Base-by-base conservation (phyloP, 2,888 invertebrate genomes). In the Chalcosyrphus nemorum region DNA sequence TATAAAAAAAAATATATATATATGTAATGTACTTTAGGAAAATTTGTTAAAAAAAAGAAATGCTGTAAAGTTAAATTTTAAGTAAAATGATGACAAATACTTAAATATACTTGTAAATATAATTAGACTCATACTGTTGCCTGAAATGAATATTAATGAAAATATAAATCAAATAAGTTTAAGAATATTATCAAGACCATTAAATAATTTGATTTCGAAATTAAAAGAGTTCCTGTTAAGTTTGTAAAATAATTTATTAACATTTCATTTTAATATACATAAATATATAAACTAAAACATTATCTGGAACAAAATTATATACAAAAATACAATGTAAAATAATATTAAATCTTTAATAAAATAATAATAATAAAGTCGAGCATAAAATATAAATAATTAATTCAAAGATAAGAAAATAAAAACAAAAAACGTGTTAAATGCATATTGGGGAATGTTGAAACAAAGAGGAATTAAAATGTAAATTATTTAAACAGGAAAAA, bases 111-210 rank as follows among this genome's bases (percentile, higher is more conserved):
- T 63, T 82, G 82, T 82, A 82, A 72, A 82, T 78, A 82, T 6
- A 66, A 66, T 50, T 72, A 78, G 66, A 74, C 54, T 82, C 72
- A 72, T 78, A 78, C 59, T 78, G 82, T 82, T 82, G 82, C 82
- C 82, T 82, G 72, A 72, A 71, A 43, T 63, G 17, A 66, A 77
- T 61, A 72, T 66, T 52, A 54, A 43, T 75, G 7, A 45, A n/a
- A 76, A 50, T 66, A 29, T 41, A 76, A 61, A 27, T 29, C 13
- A 59, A 66, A 41, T 54, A 71, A 38, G 35, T 32, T 38, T 24
- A 32, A 59, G 41, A 27, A 68, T 9, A 70, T 50, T 27, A 35
- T 38, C 15, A 17, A 32, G 32, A 70, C 38, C 43, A 43, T 63
- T 63, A 24, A 27, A 32, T 11, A 17, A 7, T 57, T 63, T 63